Percentiles rank a stretch among this genome's conserved stretches.
These are phyloP conservation scores for Turritopsis rubra DNA, from an alignment of 30 jellyfish, hydroid and myxozoan genomes.

Conservation along the genomic window DNA sequence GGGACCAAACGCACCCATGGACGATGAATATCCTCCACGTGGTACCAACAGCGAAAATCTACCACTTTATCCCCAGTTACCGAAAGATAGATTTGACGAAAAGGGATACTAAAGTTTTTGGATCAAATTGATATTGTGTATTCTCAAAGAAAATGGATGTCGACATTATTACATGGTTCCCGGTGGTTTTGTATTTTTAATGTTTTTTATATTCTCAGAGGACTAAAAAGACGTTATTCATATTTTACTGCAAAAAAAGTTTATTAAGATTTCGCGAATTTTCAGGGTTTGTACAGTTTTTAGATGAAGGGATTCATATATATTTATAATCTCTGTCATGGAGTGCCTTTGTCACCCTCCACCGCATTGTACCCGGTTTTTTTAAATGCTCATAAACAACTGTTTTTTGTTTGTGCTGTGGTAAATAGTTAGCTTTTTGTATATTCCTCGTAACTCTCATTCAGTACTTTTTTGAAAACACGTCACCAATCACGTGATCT, in stretches of 20 bases:
- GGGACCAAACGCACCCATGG: slow-evolving; percentile 36
- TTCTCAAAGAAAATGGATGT: neutral
- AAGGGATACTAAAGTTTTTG: slow-evolving; percentile 2
- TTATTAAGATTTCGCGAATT: neutral
- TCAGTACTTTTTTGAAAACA: too few relatives aligned
- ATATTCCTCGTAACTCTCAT: too few relatives aligned
- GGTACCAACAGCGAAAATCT: slow-evolving; percentile 1
- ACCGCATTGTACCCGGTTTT: too few relatives aligned
- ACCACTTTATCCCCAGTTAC: slow-evolving; percentile 20
- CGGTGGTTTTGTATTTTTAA: neutral
- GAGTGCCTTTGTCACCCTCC: too few relatives aligned
- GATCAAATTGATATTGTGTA: neutral
- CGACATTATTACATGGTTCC: neutral
- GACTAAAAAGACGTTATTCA: neutral
- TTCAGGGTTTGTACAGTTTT: too few relatives aligned
- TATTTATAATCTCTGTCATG: too few relatives aligned
- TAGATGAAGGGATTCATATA: too few relatives aligned
- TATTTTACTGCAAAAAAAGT: neutral
- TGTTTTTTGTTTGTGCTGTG: too few relatives aligned
- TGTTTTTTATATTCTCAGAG: neutral
- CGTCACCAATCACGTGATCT: too few relatives aligned
- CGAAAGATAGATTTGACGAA: slow-evolving; percentile 18
- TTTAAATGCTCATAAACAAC: too few relatives aligned
- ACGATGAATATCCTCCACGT: slow-evolving; percentile 24
- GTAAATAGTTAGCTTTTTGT: too few relatives aligned